Evolutionary conservation across 2,113 vertebrate genomes (phyloP).

Genomic region (Notarius lentiginosus): DNA sequence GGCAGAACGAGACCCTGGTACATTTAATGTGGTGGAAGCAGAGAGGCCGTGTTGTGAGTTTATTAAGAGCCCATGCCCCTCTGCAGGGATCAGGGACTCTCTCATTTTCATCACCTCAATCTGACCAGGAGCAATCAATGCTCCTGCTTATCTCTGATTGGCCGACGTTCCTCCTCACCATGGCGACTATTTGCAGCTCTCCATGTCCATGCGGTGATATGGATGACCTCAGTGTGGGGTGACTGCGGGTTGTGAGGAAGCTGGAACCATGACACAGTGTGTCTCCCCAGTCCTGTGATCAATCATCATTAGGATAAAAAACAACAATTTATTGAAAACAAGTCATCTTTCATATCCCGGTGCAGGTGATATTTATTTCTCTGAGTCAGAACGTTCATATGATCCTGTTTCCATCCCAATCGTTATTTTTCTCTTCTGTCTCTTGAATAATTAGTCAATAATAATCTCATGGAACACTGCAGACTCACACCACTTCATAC

Average conservation of each 20-base stretch:
- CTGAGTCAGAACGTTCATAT: background rate
- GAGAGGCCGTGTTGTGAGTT: background rate
- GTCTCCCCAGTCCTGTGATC: background rate
- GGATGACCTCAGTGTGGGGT: background rate
- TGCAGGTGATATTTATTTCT: background rate
- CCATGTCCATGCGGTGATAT: slow-evolving; percentile 2
- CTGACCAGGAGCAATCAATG: slow-evolving; percentile 39
- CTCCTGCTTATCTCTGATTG: slow-evolving; percentile 32
- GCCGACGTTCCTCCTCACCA: slow-evolving; percentile 13
- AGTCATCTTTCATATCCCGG: background rate
- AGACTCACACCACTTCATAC: too few species aligned
- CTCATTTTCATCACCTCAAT: slow-evolving; percentile 33
- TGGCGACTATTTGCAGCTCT: background rate
- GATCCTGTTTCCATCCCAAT: background rate
- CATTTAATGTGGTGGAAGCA: background rate
- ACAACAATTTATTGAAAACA: background rate
- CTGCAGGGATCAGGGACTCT: background rate
- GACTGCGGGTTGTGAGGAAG: background rate
- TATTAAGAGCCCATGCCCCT: background rate
- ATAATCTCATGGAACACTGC: background rate
- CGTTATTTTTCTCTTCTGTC: background rate
- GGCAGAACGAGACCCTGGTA: background rate
- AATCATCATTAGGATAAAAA: background rate
- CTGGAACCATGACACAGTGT: background rate
- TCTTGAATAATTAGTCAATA: background rate